Evolutionary conservation across 2,113 vertebrate species (phyloP).

Genomic region (Pomatorhinus ruficollis): DNA sequence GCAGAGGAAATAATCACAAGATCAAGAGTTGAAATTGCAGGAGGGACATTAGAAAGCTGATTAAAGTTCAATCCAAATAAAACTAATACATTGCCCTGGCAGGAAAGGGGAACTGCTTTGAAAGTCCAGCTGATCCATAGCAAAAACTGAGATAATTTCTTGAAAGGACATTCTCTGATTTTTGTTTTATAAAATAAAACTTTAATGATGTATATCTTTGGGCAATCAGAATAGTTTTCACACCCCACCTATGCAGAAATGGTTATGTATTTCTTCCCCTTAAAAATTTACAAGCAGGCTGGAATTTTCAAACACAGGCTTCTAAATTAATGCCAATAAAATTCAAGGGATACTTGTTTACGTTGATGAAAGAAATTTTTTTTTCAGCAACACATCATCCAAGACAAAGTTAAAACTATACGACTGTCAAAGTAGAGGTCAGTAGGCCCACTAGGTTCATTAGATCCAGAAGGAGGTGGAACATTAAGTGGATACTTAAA

Average conservation of each 20-base stretch:
- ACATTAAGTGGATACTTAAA: neutral
- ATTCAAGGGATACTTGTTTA: neutral
- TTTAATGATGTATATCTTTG: neutral
- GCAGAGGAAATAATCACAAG: neutral
- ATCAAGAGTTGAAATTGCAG: neutral
- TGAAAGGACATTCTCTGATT: neutral
- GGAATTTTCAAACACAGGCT: neutral
- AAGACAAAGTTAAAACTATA: neutral
- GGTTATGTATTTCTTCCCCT: neutral
- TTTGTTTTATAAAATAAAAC: neutral
- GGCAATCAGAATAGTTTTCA: neutral
- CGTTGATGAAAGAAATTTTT: neutral
- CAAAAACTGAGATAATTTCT: neutral
- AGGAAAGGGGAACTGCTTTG: neutral
- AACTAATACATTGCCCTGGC: neutral
- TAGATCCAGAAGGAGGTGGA: neutral
- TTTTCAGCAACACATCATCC: neutral
- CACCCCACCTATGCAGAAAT: neutral
- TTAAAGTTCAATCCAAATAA: conserved; percentile 10
- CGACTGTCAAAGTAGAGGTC: neutral
- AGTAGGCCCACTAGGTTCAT: neutral
- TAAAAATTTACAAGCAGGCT: neutral
- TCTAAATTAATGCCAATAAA: neutral
- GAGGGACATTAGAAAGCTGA: neutral
- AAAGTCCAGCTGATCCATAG: neutral